Conservation (phyloP, 2,888 invertebrate genomes). For the Cheilosia variabilis region DNA sequence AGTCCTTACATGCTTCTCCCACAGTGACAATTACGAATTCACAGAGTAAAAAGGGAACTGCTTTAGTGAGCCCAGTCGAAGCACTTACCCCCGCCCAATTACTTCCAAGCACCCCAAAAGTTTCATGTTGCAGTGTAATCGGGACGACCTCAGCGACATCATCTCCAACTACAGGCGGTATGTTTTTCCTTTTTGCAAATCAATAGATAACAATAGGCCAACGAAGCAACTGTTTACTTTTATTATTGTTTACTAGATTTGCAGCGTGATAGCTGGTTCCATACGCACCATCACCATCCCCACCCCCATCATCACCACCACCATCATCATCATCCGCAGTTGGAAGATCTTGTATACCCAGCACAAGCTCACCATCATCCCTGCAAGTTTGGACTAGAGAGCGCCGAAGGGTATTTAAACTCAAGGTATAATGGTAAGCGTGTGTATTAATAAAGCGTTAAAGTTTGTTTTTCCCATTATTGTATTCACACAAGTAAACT, state of each 20-base stretch:
- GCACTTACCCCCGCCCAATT: conserved; percentile 63
- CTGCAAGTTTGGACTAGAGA: conserved; percentile 82
- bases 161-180: conserved; percentile 71
- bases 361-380: conserved; percentile 77
- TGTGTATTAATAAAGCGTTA: conserved; percentile 75
- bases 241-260: conserved; percentile 76
- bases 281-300: conserved; percentile 77
- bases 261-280: conserved; percentile 79
- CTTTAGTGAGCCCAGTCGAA: conserved; percentile 60
- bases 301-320: conserved; percentile 77
- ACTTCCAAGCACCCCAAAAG: conserved; percentile 72
- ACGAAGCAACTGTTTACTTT: conserved; percentile 19
- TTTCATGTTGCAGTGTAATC: conserved; percentile 73
- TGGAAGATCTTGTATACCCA: conserved; percentile 82
- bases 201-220: conserved; percentile 12
- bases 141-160: conserved; percentile 76
- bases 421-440: conserved; percentile 83
- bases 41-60: conserved; percentile 65
- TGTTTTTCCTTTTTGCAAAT: conserved; percentile 38
- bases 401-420: conserved; percentile 82
- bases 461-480: conserved; percentile 51
- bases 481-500: conserved; percentile 9
- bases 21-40: conserved; percentile 73
- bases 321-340: conserved; percentile 80
- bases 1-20: conserved; percentile 72